phyloP scores from a whole-genome alignment of 2,113 vertebrate genomes.

The Prochilodus magdalenae region DNA sequence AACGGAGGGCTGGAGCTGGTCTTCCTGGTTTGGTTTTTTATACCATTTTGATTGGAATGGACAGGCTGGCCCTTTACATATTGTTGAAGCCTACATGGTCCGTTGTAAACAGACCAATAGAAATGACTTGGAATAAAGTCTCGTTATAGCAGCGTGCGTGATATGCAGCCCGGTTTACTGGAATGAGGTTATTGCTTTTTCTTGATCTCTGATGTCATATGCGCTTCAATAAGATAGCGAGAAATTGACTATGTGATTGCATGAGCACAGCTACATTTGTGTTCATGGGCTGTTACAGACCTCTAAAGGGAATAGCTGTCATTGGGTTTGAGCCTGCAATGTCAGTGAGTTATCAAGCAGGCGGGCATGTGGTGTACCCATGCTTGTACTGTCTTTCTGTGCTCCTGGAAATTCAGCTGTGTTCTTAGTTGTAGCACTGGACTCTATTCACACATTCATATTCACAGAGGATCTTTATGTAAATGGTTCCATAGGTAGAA shows the following conservation, averaged over 20 bases:
- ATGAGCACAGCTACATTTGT: constrained; percentile 1
- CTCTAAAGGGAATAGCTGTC: neutral
- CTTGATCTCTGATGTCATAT: neutral
- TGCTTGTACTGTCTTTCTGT: neutral
- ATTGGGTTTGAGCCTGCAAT: constrained; percentile 33
- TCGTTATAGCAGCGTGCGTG: no score
- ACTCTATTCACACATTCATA: neutral
- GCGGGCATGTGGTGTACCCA: constrained; percentile 7
- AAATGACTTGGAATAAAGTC: no score
- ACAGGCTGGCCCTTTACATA: neutral
- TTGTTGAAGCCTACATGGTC: no score
- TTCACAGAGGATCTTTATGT: neutral
- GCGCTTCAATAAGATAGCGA: neutral
- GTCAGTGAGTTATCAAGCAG: constrained; percentile 38
- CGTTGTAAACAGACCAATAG: no score
- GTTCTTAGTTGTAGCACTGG: neutral
- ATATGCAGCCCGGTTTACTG: neutral
- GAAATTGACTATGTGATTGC: neutral
- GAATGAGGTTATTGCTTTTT: neutral
- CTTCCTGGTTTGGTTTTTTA: neutral
- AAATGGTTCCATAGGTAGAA: no score
- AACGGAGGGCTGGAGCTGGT: no score
- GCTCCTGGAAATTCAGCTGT: neutral
- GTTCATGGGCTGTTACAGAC: neutral
- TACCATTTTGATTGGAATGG: no score